Evolutionary conservation across 2,888 invertebrate species (phyloP), one percentile per base, ranked within the genome.

Genomic region (Dynastes maya): DNA sequence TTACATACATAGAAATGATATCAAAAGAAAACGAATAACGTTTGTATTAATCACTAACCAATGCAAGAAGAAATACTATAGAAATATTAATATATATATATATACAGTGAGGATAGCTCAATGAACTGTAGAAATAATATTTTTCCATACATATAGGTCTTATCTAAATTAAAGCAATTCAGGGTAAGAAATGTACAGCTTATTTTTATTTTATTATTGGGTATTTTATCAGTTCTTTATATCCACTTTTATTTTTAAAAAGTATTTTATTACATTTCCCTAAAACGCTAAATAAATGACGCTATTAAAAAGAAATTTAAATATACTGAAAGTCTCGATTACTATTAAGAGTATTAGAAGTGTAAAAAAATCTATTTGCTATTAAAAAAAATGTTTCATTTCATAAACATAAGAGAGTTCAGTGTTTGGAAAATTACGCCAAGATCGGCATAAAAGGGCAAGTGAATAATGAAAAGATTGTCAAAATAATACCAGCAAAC

Each of bases 221-320:
- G 22, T 67, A 49, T 45, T 67, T 67, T 45, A 67, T 67, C 67
- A 67, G 67, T 67, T 67, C 67, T 67, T 67, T 67, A 67, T 67
- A 11, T 61, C 27, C 29, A 1, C 22, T 61, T 61, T 61, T 61
- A 61, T 61, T 61, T 61, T 22, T 55, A 11, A 6, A 61, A 61
- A 53, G 53, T 55, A 61, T 61, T 55, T n/a, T 55, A 55, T 55
- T 55, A 13, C 55, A 55, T 55, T 55, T 55, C n/a, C 55, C 13
- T 16, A n/a, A 55, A n/a, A 8, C 55, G 4, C n/a, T 11, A 55
- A 16, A 1, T 55, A 55, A 55, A 55, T 55, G 45, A 16, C 22
- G 55, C 55, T 16, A 55, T 8, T 16, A 22, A 55, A 55, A 55
- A 16, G 1, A 55, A n/a, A 45, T 45, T 45, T 45, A 45, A 45